phyloP scores from a whole-genome alignment of 2,113 vertebrate species.

The Coracopsis vasa region DNA sequence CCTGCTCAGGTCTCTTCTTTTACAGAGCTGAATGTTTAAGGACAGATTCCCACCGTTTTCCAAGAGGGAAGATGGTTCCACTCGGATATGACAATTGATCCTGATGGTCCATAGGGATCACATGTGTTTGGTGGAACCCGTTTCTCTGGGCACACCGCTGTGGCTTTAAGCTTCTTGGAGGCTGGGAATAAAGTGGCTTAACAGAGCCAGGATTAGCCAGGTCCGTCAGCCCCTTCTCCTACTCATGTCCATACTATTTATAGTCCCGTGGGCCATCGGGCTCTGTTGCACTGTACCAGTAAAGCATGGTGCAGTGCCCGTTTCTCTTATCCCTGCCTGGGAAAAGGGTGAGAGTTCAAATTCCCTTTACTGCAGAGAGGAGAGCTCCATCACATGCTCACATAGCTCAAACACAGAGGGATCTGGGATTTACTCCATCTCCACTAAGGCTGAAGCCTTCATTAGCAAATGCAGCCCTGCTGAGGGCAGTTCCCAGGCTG shows the following conservation, averaged over 20 bases:
- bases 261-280: not conserved
- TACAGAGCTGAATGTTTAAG: not conserved
- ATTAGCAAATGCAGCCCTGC: not conserved
- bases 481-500: not conserved
- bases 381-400: not conserved
- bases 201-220: not conserved
- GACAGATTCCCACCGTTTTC: not conserved
- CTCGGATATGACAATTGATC: fast-evolving
- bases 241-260: slow-evolving; percentile 23
- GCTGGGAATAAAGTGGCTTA: not conserved
- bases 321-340: not conserved
- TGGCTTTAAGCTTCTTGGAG: not conserved
- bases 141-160: not conserved
- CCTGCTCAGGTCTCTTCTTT: not conserved
- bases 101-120: not conserved
- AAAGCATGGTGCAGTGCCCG: not conserved
- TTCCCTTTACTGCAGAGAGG: not conserved
- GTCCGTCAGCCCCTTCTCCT: slow-evolving; percentile 12
- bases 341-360: not conserved
- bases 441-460: not conserved
- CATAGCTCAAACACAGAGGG: fast-evolving
- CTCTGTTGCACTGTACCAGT: not conserved
- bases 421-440: not conserved
- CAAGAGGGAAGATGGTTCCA: not conserved
- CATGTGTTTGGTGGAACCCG: fast-evolving